Percentiles rank a stretch among this genome's conserved stretches.
These are phyloP conservation scores for Gallirallus australis DNA, from an alignment of 2,797 vertebrate genomes.

Conservation along the genomic window DNA sequence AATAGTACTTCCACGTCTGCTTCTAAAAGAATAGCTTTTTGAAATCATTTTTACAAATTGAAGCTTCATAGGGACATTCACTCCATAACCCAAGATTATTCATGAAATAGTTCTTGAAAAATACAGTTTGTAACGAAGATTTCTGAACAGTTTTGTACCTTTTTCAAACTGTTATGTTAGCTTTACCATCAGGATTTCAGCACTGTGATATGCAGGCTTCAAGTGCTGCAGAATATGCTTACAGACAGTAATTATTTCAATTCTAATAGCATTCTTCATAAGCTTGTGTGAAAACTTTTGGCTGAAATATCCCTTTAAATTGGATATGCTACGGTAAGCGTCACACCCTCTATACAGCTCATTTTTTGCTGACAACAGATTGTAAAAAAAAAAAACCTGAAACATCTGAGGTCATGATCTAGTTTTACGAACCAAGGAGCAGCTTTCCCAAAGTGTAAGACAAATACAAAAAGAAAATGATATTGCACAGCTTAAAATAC, in stretches of 20 bases:
- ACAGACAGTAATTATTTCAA: constrained; percentile 16
- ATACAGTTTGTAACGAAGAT: not conserved
- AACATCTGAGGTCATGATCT: constrained; percentile 33
- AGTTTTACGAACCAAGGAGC: constrained; percentile 62
- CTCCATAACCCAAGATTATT: not conserved
- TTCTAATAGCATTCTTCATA: not conserved
- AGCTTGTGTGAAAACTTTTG: not conserved
- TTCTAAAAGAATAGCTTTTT: constrained; percentile 48
- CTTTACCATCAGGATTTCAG: not conserved
- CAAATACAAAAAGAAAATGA: constrained; percentile 55
- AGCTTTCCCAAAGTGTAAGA: constrained; percentile 69
- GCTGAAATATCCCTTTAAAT: constrained; percentile 21
- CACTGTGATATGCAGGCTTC: not conserved
- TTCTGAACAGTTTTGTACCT: constrained; percentile 35
- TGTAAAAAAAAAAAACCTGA: constrained; percentile 49
- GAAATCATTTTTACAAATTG: constrained; percentile 36
- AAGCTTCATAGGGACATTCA: constrained; percentile 6
- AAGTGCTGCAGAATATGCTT: not conserved
- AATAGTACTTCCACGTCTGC: constrained; percentile 46
- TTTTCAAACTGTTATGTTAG: not conserved
- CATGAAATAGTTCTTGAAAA: constrained; percentile 3
- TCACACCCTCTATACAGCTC: not conserved
- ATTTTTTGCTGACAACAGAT: not conserved
- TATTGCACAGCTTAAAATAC: constrained; percentile 73
- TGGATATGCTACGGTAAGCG: not conserved